Percentiles rank a stretch among this genome's conserved stretches.
Evolutionary conservation across 2,113 vertebrate species (phyloP).

Genomic region (Marmota flaviventris): DNA sequence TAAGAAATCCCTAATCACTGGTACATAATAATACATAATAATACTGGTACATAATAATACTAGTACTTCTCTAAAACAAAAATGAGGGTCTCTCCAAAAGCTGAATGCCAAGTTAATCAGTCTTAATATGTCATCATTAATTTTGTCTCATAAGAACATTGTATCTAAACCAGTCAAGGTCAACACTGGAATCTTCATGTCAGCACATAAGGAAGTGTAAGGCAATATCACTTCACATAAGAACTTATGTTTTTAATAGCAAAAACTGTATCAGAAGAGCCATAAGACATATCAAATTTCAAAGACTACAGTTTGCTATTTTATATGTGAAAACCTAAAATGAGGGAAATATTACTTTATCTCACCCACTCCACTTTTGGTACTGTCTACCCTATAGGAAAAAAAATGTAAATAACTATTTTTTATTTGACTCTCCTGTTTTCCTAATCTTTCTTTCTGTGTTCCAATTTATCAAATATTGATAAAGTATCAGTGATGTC

Average conservation of each 20-base stretch:
- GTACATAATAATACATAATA: not conserved
- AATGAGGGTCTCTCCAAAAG: not conserved
- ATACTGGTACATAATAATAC: not conserved
- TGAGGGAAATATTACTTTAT: not conserved
- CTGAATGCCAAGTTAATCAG: constrained; percentile 45
- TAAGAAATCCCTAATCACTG: constrained; percentile 30
- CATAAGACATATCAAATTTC: not conserved
- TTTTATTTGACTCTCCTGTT: not conserved
- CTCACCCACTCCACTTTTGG: not conserved
- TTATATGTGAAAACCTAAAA: not conserved
- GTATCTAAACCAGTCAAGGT: not conserved
- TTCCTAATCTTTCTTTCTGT: not conserved
- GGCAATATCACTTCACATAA: not conserved
- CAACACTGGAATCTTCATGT: not conserved
- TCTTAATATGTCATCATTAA: constrained; percentile 27
- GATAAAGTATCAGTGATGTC: not conserved
- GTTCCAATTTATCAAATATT: constrained; percentile 1
- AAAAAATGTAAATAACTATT: not conserved
- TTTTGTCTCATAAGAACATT: not conserved
- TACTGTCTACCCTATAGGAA: not conserved
- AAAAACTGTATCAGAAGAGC: not conserved
- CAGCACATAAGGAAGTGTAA: not conserved
- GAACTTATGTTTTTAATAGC: not conserved
- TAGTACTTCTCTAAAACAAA: not conserved
- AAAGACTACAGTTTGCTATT: not conserved